A percentile compares a stretch with the other conserved stretches of the same genome.
These are phyloP conservation scores for Sebastolobus altivelis DNA, from an alignment of 2,797 vertebrate genomes.

Conservation along the genomic window DNA sequence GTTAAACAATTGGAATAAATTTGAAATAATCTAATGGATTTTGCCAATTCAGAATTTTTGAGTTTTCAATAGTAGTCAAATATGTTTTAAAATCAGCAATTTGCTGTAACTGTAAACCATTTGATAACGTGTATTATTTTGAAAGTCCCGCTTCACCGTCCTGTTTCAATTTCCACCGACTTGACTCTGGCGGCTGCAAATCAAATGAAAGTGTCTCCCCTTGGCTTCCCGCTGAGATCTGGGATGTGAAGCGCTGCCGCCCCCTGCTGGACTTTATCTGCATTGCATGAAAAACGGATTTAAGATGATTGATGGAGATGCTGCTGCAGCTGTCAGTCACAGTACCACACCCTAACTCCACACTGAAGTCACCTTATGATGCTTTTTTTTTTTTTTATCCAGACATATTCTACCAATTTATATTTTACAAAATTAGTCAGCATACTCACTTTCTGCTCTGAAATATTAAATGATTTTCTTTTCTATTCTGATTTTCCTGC, in stretches of 20 bases:
- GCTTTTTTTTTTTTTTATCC: neutral
- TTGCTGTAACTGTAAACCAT: neutral
- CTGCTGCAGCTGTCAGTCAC: neutral
- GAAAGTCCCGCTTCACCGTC: neutral
- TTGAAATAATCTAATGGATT: too few relatives aligned
- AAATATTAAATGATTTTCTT: neutral
- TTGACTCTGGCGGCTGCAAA: slow-evolving; percentile 19
- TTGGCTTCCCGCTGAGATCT: neutral
- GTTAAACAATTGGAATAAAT: too few relatives aligned
- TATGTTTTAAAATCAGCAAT: neutral
- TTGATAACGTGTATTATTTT: slow-evolving; percentile 18
- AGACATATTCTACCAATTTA: neutral
- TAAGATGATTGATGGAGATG: neutral
- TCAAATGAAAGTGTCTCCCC: neutral
- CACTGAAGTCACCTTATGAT: neutral
- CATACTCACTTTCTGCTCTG: too few relatives aligned
- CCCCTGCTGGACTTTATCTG: slow-evolving; percentile 38
- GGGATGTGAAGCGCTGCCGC: slow-evolving; percentile 16
- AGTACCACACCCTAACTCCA: neutral
- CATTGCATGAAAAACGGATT: neutral
- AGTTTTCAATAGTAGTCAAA: too few relatives aligned
- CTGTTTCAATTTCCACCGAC: neutral
- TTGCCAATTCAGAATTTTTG: too few relatives aligned
- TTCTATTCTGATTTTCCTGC: neutral
- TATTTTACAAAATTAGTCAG: neutral